Evolutionary conservation across 2,113 vertebrate species (phyloP).

Genomic region (Muntiacus muntjak): DNA sequence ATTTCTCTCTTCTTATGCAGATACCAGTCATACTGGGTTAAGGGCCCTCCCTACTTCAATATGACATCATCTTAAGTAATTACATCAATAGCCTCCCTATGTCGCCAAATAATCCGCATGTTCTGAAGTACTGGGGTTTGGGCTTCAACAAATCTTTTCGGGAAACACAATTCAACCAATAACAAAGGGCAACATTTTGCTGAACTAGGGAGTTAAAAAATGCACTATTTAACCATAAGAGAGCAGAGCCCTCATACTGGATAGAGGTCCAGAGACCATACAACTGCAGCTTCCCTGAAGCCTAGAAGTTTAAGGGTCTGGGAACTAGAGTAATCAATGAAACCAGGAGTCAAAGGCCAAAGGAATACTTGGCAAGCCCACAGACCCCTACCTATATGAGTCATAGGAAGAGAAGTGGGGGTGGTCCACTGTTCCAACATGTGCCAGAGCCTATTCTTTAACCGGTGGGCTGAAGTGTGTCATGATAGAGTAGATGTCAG

Average conservation of each 20-base stretch:
- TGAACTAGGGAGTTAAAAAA: neutral
- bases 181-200: neutral
- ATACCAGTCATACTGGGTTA: neutral
- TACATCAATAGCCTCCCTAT: neutral
- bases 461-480: neutral
- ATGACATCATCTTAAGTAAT: neutral
- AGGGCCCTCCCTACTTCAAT: neutral
- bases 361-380: neutral
- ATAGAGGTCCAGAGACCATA: neutral
- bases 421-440: accelerated
- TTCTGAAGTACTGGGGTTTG: neutral
- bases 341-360: neutral
- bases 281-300: neutral
- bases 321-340: neutral
- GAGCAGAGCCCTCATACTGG: neutral
- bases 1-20: neutral
- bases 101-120: neutral
- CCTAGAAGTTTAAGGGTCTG: neutral
- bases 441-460: neutral
- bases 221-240: neutral
- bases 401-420: accelerated
- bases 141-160: neutral
- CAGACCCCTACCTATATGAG: neutral
- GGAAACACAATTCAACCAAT: neutral
- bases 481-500: neutral